Conservation (phyloP, 2,113 vertebrate genomes). For the Gavia stellata region DNA sequence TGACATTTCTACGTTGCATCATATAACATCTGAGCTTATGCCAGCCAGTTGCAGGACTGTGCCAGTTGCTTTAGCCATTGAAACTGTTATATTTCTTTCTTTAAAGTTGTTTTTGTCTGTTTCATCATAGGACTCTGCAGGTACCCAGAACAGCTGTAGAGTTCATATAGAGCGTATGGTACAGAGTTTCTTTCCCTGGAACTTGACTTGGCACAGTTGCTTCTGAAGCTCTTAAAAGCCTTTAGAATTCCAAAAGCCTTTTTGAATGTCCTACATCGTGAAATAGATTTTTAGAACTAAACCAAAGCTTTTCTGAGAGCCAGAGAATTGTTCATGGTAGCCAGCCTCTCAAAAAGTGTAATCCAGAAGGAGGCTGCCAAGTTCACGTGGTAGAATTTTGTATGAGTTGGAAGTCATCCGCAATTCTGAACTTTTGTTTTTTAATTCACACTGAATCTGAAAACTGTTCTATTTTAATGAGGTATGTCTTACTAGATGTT, state of each 20-base stretch:
- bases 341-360: not conserved
- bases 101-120: not conserved
- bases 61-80: not conserved
- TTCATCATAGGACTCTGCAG: not conserved
- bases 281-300: not conserved
- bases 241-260: not conserved
- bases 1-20: not conserved
- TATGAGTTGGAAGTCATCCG: not conserved
- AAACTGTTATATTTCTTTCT: not conserved
- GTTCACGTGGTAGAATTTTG: not conserved
- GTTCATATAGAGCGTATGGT: not conserved
- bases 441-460: not conserved
- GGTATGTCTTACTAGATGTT: not conserved
- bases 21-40: not conserved
- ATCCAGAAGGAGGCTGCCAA: not conserved
- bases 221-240: not conserved
- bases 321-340: not conserved
- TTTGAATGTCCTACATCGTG: not conserved
- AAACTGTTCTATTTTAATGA: slow-evolving; percentile 2
- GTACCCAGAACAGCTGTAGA: not conserved
- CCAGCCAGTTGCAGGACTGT: not conserved
- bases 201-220: not conserved
- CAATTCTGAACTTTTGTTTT: not conserved
- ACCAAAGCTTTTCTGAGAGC: not conserved
- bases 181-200: not conserved